Conservation (phyloP, 1,140 invertebrate species). For the Conus betulinus region DNA sequence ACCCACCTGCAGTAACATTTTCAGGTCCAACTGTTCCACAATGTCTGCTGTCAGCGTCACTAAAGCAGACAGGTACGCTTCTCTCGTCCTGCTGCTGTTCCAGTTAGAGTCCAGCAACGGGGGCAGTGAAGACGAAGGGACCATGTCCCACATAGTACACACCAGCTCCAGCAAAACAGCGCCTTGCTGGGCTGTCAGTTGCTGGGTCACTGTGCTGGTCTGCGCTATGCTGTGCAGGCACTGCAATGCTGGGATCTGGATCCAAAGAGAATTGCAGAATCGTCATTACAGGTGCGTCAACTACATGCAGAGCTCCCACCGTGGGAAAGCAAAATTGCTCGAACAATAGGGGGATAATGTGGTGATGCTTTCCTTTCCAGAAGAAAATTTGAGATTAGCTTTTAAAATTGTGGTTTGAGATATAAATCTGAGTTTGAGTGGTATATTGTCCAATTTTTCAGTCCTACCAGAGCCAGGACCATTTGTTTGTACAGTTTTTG, state of each 20-base stretch:
- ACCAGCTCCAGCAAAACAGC: slow-evolving; percentile 18
- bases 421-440: too few species aligned
- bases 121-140: neutral
- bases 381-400: too few species aligned
- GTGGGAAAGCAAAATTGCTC: too few species aligned
- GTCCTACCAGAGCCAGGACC: too few species aligned
- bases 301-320: too few species aligned
- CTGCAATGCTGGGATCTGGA: slow-evolving; percentile 14
- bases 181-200: slow-evolving; percentile 15
- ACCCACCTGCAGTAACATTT: slow-evolving; percentile 36
- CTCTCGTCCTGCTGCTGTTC: neutral
- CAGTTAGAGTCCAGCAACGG: neutral
- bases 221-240: slow-evolving; percentile 4
- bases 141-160: neutral
- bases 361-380: too few species aligned
- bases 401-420: too few species aligned
- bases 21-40: slow-evolving; percentile 15
- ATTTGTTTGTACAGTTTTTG: too few species aligned
- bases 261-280: neutral
- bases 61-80: slow-evolving; percentile 10
- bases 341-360: too few species aligned
- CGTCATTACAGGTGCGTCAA: too few species aligned
- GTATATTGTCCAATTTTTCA: too few species aligned
- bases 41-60: neutral
- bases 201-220: neutral